Base-by-base conservation (phyloP, 2,797 vertebrate species). In the Naso thynnoides region DNA sequence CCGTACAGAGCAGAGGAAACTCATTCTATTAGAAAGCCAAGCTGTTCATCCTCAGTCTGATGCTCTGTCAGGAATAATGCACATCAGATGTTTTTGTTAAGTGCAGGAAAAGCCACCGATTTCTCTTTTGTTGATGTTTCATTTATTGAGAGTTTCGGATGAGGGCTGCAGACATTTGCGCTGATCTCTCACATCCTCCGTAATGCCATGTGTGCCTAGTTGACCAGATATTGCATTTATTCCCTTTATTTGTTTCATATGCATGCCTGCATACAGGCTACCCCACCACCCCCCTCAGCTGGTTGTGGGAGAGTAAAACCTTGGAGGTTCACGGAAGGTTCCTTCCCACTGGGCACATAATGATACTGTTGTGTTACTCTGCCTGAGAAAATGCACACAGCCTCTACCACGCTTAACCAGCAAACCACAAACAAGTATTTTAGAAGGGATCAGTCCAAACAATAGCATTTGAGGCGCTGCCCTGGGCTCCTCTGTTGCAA, bases 31-130 rank as follows among this genome's bases (percentile, higher is more conserved):
- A 76, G 76, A 88, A 88, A 79, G 74, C 78, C 54, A 49, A 69
- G 76, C 75, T 71, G 82, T 88, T 89, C 87, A 90, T 91, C 89
- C 90, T 78, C 71, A 75, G 81, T 88, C 84, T 86, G 87, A 83
- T 86, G 81, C 85, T 81, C 84, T 91, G 76, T 90, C 87, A 86
- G 85, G 64, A 89, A 92, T 94, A 95, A 95, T 94, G 84, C 77
- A 72, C 86, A 74, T 94, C 93, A 95, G 90, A 95, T 95, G 93
- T 91, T 93, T 93, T 89, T 92, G 91, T 93, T 92, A 93, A 93
- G 92, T 86, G 78, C 83, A 82, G 81, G 77, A 69, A 92, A 94
- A 94, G 92, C 93, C 39, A 52, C 73, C 59, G 84, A 74, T 87
- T 87, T 91, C 86, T 81, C 78, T 62, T 88, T 88, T 94, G 92